A percentile compares a stretch with the other conserved stretches of the same genome.
Conservation (phyloP, 2,888 invertebrate genomes). For the Clostera curtula region DNA sequence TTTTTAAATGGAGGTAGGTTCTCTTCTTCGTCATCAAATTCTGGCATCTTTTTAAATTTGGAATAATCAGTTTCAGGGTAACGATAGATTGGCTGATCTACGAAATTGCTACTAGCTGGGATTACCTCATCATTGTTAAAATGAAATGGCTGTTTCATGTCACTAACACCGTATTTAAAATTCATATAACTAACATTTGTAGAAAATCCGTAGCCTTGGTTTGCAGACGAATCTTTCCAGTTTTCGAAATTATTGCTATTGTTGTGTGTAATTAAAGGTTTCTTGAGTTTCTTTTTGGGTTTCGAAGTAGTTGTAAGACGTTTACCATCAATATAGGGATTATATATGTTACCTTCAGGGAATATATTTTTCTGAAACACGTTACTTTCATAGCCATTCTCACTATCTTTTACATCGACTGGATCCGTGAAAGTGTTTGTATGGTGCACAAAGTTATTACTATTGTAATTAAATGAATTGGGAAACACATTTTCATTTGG, state of each 20-base stretch:
- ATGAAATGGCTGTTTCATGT: constrained; percentile 38
- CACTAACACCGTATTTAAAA: constrained; percentile 43
- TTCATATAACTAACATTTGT: constrained; percentile 50
- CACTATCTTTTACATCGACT: constrained; percentile 29
- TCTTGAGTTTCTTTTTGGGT: constrained; percentile 48
- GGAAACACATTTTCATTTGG: constrained; percentile 26
- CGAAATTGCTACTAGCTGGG: constrained; percentile 49
- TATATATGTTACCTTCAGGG: constrained; percentile 24
- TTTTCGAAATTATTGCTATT: constrained; percentile 34
- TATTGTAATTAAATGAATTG: constrained; percentile 28
- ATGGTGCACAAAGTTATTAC: constrained; percentile 26
- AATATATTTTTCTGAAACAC: constrained; percentile 20
- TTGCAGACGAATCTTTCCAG: constrained; percentile 34
- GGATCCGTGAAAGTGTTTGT: constrained; percentile 22
- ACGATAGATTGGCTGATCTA: constrained; percentile 41
- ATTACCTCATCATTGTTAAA: constrained; percentile 44
- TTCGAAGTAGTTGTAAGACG: constrained; percentile 27
- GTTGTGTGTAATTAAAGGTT: constrained; percentile 33
- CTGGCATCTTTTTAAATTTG: constrained; percentile 45
- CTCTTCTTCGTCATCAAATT: constrained; percentile 38
- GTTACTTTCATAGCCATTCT: constrained; percentile 28
- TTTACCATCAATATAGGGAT: too few relatives aligned
- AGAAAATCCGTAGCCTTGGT: constrained; percentile 51
- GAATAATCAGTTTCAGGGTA: constrained; percentile 42
- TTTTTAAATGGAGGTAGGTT: constrained; percentile 35